Conservation (phyloP, 2,113 vertebrate species). For the Bettongia penicillata region DNA sequence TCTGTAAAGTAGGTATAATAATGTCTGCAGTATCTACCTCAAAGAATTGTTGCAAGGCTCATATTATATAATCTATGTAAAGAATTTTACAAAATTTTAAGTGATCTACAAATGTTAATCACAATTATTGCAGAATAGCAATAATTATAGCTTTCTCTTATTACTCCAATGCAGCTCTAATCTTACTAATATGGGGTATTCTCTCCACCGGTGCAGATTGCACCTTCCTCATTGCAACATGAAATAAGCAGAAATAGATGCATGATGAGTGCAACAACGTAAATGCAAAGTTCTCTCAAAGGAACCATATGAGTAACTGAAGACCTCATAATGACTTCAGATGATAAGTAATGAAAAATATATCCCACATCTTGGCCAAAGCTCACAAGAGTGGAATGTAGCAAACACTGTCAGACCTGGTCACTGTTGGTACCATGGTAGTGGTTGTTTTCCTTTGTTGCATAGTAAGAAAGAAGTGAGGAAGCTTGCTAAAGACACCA, state of each 20-base stretch:
- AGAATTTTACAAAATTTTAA: neutral
- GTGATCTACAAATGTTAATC: neutral
- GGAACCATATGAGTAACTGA: too few relatives aligned
- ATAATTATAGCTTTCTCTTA: neutral
- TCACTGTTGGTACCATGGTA: neutral
- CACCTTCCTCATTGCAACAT: neutral
- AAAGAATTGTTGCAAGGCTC: neutral
- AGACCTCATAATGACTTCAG: neutral
- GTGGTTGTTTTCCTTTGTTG: neutral
- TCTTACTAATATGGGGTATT: neutral
- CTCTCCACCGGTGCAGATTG: neutral
- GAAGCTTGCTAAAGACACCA: neutral
- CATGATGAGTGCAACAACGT: neutral
- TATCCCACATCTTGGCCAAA: neutral
- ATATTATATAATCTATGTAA: neutral
- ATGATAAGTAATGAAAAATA: neutral
- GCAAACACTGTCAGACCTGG: neutral
- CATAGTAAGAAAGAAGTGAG: neutral
- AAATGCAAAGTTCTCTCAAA: neutral
- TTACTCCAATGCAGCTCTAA: neutral
- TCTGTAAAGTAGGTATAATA: neutral
- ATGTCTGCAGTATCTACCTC: neutral
- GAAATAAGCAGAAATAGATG: neutral
- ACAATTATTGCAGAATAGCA: neutral
- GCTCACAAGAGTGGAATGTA: neutral